Base-by-base conservation (phyloP, 2,797 vertebrate genomes). In the Chiroxiphia lanceolata region DNA sequence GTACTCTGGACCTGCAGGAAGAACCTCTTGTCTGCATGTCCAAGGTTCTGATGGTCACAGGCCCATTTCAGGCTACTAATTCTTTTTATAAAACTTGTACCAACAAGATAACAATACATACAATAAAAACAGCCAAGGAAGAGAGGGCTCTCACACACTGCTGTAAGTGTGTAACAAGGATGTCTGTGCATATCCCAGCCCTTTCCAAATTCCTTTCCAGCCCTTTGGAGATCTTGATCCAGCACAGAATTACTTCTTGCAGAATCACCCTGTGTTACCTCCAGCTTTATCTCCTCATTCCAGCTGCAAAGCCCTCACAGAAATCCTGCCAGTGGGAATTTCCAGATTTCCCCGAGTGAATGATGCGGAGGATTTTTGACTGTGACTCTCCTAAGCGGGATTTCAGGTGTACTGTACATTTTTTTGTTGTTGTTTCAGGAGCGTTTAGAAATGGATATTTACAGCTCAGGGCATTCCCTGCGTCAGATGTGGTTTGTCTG, bases 101-200 rank as follows among this genome's bases (percentile, higher is more conserved):
- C 17, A 45, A 33, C 18, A 33, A 51, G 11, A 9, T 26, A 8
- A 48, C 22, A 31, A 53, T 6, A 15, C 0, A 3, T 3, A 0
- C 9, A 48, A 13, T 31, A 5, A 54, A 74, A 79, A 57, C 14
- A 29, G 19, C 23, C 29, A 26, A 33, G 21, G 50, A 25, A n/a
- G 7, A 44, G 29, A 13, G 6, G 5, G 22, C 6, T 65, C 15
- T 64, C 1, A 5, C 3, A n/a, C 25, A 2, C 22, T 63, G 12
- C 54, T 89, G 15, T 4, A 18, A 17, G 4, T 15, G 8, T 14
- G 7, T 33, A 45, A 16, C 6, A 25, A 31, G 20, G 14, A 20
- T 9, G 9, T 19, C 42, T 0, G 0, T 48, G 57, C 13, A 2
- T 8, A 15, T 57, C 33, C 40, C 26, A 60, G 10, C 44, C 36